Conservation (phyloP, 2,888 invertebrate genomes). For the Lissonota sp. region DNA sequence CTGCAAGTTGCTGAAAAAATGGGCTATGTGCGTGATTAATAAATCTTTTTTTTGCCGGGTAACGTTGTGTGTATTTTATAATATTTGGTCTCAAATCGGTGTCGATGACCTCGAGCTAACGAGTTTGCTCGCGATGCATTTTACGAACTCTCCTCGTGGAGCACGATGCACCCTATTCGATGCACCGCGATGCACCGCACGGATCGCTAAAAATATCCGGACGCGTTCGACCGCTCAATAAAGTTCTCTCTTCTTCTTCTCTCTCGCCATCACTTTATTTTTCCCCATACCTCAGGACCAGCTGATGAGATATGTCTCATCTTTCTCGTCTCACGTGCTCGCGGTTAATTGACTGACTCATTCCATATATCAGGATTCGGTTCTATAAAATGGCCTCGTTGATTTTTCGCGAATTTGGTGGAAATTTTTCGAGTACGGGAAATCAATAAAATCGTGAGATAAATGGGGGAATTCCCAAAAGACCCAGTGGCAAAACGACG, state of each 20-base stretch:
- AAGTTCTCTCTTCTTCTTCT: slow-evolving; percentile 39
- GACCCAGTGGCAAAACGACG: slow-evolving; percentile 19
- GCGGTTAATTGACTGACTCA: background rate
- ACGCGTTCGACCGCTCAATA: slow-evolving; percentile 56
- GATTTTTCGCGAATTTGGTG: too few species aligned
- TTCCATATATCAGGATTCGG: background rate
- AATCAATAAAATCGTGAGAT: slow-evolving; percentile 2
- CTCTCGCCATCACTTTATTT: slow-evolving; percentile 26
- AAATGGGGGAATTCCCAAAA: slow-evolving; percentile 48
- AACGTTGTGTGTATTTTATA: too few species aligned
- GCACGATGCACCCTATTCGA: slow-evolving; percentile 46
- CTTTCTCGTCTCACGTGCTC: slow-evolving; percentile 1
- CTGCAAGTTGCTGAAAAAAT: too few species aligned
- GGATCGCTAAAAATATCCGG: slow-evolving; percentile 58
- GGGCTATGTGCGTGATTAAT: too few species aligned
- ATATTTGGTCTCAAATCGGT: background rate
- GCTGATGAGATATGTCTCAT: slow-evolving; percentile 42
- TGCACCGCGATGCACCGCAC: slow-evolving; percentile 10
- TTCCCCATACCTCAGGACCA: slow-evolving; percentile 23
- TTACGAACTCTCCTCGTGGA: slow-evolving; percentile 37
- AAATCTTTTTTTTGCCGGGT: too few species aligned
- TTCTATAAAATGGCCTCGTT: too few species aligned
- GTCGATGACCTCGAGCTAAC: slow-evolving; percentile 60
- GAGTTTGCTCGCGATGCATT: slow-evolving; percentile 57
- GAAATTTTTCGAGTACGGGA: too few species aligned